Conservation (phyloP, 2,113 vertebrate species). For the Corythoichthys haematopterus region DNA sequence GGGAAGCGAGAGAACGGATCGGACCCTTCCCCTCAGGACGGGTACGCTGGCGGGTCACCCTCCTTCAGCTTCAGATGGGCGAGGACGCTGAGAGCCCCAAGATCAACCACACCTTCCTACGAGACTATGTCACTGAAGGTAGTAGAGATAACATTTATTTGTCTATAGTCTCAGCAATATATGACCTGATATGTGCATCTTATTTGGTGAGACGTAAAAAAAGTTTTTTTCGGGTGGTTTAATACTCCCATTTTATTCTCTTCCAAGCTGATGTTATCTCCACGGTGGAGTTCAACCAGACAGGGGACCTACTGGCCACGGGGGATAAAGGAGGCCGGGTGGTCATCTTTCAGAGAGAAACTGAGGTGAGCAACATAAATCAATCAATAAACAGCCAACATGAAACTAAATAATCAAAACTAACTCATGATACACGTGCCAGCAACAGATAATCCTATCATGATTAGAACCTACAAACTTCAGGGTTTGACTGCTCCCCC, state of each 20-base stretch:
- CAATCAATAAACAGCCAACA: too few relatives aligned
- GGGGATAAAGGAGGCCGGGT: conserved; percentile 97
- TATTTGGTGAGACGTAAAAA: not conserved
- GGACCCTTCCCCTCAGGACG: conserved; percentile 87
- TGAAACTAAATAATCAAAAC: not conserved
- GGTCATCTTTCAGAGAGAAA: conserved; percentile 97
- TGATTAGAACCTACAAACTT: not conserved
- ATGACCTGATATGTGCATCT: conserved; percentile 18
- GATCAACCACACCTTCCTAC: conserved; percentile 98
- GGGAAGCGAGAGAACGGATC: conserved; percentile 84
- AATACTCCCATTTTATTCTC: not conserved
- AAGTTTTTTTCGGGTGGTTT: not conserved
- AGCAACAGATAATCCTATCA: not conserved
- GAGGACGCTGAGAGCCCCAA: conserved; percentile 95
- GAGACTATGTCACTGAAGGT: conserved; percentile 99
- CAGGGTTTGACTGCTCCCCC: not conserved
- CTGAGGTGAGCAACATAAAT: conserved; percentile 74
- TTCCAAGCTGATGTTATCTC: conserved; percentile 94
- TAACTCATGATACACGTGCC: too few relatives aligned
- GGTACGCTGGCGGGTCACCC: conserved; percentile 85
- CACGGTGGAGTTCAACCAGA: conserved; percentile 98
- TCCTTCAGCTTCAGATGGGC: conserved; percentile 91
- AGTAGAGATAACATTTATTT: conserved; percentile 29
- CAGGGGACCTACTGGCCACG: conserved; percentile 94
- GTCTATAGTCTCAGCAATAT: conserved; percentile 25